Evolutionary conservation across 35 echinoderm and acorn worm genomes (phyloP), one percentile per base, ranked within the genome.

Genomic region (Chiridota heheva): DNA sequence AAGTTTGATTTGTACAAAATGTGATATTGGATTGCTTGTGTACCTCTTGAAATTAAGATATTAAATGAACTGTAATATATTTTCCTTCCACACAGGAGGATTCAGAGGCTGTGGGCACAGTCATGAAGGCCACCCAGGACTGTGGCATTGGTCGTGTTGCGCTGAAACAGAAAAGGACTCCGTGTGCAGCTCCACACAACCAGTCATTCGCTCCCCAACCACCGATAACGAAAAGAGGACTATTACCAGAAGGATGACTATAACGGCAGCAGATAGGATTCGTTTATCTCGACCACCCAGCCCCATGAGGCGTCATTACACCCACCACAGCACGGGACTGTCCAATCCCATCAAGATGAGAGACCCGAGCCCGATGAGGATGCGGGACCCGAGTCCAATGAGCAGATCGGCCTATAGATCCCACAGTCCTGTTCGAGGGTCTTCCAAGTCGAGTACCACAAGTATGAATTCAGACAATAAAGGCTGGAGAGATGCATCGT

Each of bases 81-180:
- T 20, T 53, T 57, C 72, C 29, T 69, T n/a, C 43, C 70, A 34
- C 3, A 28, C 84, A 97, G 93, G 93, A 77, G 93, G 93, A 34
- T 97, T 97, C 80, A 87, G 72, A 59, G 93, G 93, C 15, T 97
- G 93, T 60, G 93, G 93, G 4, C 93, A 97, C 69, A 84, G 88
- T 33, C 93, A 97, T 57, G 67, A 51, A 15, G 80, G 84, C 24
- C 93, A 97, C 47, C 93, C 93, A 22, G 93, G 93, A 7, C 42
- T 76, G 5, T 79, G 78, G 70, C 93, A 97, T 41, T 97, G 93
- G 93, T 97, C 93, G 13, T 97, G 93, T 60, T 97, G 93, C 55
- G 93, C 88, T 42, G 45, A 58, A 15, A 61, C 41, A 0, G 79
- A 84, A 5, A 68, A 83, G 36, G 88, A 88, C 29, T 87, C 78